Base-by-base conservation (phyloP, 1,140 invertebrate genomes). In the Oryzaephilus surinamensis region DNA sequence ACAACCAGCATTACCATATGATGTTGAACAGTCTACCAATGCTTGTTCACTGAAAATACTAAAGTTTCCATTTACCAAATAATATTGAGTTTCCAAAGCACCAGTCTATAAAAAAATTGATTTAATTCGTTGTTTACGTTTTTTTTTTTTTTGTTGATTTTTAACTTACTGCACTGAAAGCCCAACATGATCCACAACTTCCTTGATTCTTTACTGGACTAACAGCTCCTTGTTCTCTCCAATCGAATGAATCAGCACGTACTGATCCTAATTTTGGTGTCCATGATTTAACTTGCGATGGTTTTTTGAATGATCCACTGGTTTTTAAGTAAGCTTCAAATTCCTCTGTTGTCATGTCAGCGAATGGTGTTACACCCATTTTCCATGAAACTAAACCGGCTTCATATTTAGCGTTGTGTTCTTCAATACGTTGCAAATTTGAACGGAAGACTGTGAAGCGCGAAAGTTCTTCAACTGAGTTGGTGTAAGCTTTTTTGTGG, bases 181-280 rank as follows among this genome's bases (percentile, higher is more conserved):
- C 74, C 88, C 88, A 95, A 67, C 89, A 93, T 8, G 85, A 88
- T 44, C 90, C 90, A 65, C 91, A 95, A 55, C 79, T 72, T 27
- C 80, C 84, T 71, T 96, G 91, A 69, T 95, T 79, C 64, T 95
- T 95, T 17, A 96, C 73, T 2, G 70, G 71, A 11, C 90, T 96
- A 15, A 97, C 89, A 11, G 38, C 20, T 6, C 16, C 16, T 6
- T 24, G 2, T 11, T 13, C 12, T 10, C 38, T 41, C 30, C 38
- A 41, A 16, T 41, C 38, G 20, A 41, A 29, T 17, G 7, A 10
- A 14, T 24, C 18, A 8, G 36, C 26, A 4, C n/a, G n/a, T n/a
- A n/a, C n/a, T n/a, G n/a, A n/a, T n/a, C n/a, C n/a, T n/a, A n/a
- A n/a, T n/a, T n/a, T n/a, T n/a, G n/a, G n/a, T n/a, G n/a, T n/a